Evolutionary conservation across 1,140 invertebrate species (phyloP), one percentile per base, ranked within the genome.

Genomic region (Saxidomus purpurata): DNA sequence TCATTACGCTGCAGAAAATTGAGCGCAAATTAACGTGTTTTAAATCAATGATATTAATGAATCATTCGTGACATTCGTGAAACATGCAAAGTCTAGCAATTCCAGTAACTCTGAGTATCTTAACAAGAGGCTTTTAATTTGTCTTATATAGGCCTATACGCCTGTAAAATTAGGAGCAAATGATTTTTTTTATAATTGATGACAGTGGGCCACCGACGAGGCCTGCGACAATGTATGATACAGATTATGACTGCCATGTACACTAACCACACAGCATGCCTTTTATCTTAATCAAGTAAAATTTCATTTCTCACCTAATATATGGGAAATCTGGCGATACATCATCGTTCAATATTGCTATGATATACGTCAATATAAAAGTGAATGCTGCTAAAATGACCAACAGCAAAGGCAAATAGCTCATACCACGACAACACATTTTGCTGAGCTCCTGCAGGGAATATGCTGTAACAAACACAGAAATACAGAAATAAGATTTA

Each of bases 331-430:
- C 36, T 36, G 87, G 38, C 9, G 77, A 49, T 0, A 89, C 63
- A 43, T 89, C 87, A 36, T 47, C 47, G 11, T 82, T 89, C 0
- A 13, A 13, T 15, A 89, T 82, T 8, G 87, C 87, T 49, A 89
- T 89, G 31, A 89, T 89, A 31, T 89, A 89, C 17, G 87, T 89
- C 8, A 31, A 31, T 25, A 82, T 38, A 69, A 89, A 89, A 1
- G 87, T 89, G 11, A 38, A 59, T 31, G 36, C 63, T 34, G 87
- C n/a, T 25, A 89, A 61, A 47, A 89, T 0, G 36, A 89, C 87
- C 76, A 89, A 49, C 13, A 47, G 15, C 43, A 89, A 40, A 17
- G 87, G 87, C 40, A 89, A 61, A 59, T 74, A 89, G 59, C 79
- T 81, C 77, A 89, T 71, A 19, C 87, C 87, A 55, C 80, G 77